A percentile compares a stretch with the other conserved stretches of the same genome.
These are phyloP conservation scores for Dinocampus coccinellae DNA, from an alignment of 2,888 invertebrate genomes.

Conservation along the genomic window DNA sequence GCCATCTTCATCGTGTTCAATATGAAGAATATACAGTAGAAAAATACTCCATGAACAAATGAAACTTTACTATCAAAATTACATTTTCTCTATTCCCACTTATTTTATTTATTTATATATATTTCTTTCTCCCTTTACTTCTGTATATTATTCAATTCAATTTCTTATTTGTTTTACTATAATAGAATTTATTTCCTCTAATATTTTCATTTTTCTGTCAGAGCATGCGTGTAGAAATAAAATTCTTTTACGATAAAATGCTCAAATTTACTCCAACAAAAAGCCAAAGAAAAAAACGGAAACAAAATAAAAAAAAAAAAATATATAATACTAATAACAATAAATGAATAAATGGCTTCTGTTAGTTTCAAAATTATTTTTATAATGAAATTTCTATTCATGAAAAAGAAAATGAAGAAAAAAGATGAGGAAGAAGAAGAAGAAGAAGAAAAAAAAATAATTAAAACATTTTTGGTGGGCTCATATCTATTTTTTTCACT, in stretches of 20 bases:
- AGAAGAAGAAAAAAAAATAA: background rate
- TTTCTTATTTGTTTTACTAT: background rate
- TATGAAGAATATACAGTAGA: too few species aligned
- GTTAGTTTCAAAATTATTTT: too few species aligned
- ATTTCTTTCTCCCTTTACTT: background rate
- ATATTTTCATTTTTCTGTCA: background rate
- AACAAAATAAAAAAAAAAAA: too few species aligned
- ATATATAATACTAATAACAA: too few species aligned
- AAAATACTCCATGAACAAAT: background rate
- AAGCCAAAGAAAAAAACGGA: too few species aligned
- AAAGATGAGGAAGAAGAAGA: too few species aligned
- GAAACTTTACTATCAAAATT: conserved; percentile 19
- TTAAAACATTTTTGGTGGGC: too few species aligned
- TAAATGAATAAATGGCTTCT: too few species aligned
- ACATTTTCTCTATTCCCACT: background rate
- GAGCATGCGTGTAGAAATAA: too few species aligned
- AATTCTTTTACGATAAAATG: too few species aligned
- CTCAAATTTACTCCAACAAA: too few species aligned
- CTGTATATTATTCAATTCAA: background rate
- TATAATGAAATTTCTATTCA: background rate
- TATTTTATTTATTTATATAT: background rate
- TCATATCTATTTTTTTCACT: background rate
- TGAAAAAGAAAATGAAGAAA: background rate
- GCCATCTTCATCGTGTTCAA: too few species aligned
- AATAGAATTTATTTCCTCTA: background rate